These are phyloP conservation scores for Drosophila nr. medialis DNA, from an alignment of 2,888 invertebrate species.

Conservation along the genomic window DNA sequence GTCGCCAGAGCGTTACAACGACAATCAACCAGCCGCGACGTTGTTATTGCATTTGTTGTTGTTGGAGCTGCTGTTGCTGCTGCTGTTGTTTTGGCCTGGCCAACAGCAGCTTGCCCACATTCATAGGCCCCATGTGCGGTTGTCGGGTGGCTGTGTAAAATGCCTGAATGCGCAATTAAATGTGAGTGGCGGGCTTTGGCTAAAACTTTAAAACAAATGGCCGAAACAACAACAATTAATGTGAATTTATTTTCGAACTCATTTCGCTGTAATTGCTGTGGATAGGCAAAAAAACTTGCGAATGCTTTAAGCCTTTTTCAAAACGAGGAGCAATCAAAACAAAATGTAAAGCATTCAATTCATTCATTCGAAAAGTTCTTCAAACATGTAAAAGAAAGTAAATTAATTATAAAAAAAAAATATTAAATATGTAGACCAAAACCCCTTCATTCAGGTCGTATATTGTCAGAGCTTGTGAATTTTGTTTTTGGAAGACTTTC, in stretches of 20 bases:
- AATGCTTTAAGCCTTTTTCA: background rate
- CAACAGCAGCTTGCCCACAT: slow-evolving; percentile 18
- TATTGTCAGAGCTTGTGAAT: background rate
- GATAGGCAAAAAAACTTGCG: slow-evolving; percentile 31
- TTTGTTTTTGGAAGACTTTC: background rate
- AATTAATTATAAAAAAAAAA: too few species aligned
- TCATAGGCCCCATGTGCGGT: slow-evolving; percentile 37
- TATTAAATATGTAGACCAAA: background rate
- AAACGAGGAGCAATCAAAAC: slow-evolving; percentile 25
- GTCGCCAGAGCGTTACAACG: slow-evolving; percentile 62
- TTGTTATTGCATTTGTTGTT: slow-evolving; percentile 11
- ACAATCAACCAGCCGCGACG: slow-evolving; percentile 71
- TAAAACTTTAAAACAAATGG: slow-evolving; percentile 71
- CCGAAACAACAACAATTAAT: slow-evolving; percentile 72
- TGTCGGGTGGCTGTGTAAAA: slow-evolving; percentile 21
- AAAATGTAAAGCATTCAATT: background rate
- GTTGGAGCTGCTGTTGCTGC: slow-evolving; percentile 5
- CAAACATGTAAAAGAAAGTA: background rate
- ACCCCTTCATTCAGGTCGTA: background rate
- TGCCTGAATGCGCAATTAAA: slow-evolving; percentile 66
- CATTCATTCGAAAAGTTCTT: too few species aligned
- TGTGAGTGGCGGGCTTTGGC: slow-evolving; percentile 15
- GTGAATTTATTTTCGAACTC: slow-evolving; percentile 74
- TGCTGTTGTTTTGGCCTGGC: slow-evolving; percentile 13
- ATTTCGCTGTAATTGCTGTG: slow-evolving; percentile 73